Conservation (phyloP, 2,797 vertebrate genomes). For the Sebastes itinus region DNA sequence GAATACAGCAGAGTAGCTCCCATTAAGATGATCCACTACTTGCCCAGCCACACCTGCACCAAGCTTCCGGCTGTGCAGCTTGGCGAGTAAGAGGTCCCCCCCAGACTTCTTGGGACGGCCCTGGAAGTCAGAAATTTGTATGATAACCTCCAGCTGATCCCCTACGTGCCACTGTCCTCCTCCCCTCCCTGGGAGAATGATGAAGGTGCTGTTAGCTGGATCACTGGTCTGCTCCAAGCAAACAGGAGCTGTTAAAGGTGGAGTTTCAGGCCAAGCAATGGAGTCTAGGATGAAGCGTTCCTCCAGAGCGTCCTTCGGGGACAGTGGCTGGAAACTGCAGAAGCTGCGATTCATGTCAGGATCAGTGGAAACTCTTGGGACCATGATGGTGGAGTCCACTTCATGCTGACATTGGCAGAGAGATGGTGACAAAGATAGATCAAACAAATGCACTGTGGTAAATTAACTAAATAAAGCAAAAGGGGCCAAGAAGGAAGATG, state of each 20-base stretch:
- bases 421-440: neutral
- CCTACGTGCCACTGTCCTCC: slow-evolving; percentile 27
- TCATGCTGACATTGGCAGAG: neutral
- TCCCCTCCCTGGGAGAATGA: slow-evolving; percentile 3
- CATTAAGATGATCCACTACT: slow-evolving; percentile 58
- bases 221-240: slow-evolving; percentile 11
- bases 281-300: slow-evolving; percentile 1
- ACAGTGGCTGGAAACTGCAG: slow-evolving; percentile 6
- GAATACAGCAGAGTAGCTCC: slow-evolving; percentile 51
- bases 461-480: too few relatives aligned
- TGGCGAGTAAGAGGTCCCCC: slow-evolving; percentile 45
- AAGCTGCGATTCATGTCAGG: too few relatives aligned
- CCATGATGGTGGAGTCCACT: neutral
- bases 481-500: too few relatives aligned
- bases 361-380: neutral
- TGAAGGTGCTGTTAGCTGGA: slow-evolving; percentile 40
- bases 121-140: slow-evolving; percentile 32
- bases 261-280: slow-evolving; percentile 44
- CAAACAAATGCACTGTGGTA: neutral
- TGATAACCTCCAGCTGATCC: slow-evolving; percentile 33
- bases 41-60: slow-evolving; percentile 50
- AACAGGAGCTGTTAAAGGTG: neutral
- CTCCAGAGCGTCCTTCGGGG: slow-evolving; percentile 2
- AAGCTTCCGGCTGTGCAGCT: slow-evolving; percentile 19
- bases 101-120: slow-evolving; percentile 40